Evolutionary conservation across 1,140 invertebrate genomes (phyloP).

Genomic region (Drosophila pectinifera): DNA sequence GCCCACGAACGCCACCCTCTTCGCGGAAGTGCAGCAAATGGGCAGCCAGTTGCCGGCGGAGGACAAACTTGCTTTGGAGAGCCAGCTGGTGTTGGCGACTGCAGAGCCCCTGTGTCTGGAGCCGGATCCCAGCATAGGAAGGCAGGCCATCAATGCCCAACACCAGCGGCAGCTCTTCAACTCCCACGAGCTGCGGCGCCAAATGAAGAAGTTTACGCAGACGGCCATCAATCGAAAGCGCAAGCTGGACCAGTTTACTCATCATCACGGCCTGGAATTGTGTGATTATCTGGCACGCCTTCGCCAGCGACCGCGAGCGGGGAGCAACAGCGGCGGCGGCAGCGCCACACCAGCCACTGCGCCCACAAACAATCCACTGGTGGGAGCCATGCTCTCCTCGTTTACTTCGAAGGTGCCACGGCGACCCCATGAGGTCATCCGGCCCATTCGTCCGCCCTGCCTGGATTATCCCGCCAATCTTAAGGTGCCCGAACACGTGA

Average conservation of each 20-base stretch:
- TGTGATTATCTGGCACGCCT: constrained; percentile 87
- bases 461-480: constrained; percentile 85
- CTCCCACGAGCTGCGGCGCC: constrained; percentile 90
- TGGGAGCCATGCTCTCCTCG: constrained; percentile 82
- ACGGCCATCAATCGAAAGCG: constrained; percentile 93
- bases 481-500: constrained; percentile 81
- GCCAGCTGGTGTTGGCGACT: constrained; percentile 92
- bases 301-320: constrained; percentile 72
- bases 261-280: constrained; percentile 91
- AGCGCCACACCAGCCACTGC: constrained; percentile 84
- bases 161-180: constrained; percentile 91
- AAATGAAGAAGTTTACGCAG: constrained; percentile 91
- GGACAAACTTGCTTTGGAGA: constrained; percentile 92
- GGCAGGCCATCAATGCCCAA: constrained; percentile 90
- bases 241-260: constrained; percentile 93
- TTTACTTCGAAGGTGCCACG: constrained; percentile 81
- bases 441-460: constrained; percentile 85
- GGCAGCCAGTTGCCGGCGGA: constrained; percentile 86
- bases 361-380: constrained; percentile 73
- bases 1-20: constrained; percentile 93
- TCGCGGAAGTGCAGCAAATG: constrained; percentile 80
- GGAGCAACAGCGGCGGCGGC: constrained; percentile 48
- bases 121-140: constrained; percentile 91
- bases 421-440: constrained; percentile 79
- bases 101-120: constrained; percentile 94